Conservation (phyloP, 2,888 invertebrate genomes). For the Eledona agricola region DNA sequence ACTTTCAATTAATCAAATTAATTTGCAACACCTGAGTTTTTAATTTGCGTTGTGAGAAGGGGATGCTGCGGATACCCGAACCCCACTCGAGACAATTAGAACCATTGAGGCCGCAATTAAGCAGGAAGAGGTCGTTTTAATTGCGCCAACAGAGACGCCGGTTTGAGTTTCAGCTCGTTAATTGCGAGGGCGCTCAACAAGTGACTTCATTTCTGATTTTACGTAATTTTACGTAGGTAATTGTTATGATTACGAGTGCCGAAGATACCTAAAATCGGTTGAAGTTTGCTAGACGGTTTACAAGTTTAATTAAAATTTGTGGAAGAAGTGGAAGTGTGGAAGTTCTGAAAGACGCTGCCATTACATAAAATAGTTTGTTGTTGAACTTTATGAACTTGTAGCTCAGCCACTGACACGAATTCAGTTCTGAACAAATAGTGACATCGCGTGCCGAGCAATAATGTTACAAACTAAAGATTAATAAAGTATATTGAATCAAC, state of each 20-base stretch:
- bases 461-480: conserved; percentile 24
- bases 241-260: no score
- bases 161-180: neutral
- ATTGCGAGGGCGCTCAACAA: conserved; percentile 16
- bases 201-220: no score
- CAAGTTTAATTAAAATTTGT: no score
- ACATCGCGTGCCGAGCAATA: conserved; percentile 21
- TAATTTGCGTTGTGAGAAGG: conserved; percentile 8
- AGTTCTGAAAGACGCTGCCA: neutral
- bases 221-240: no score
- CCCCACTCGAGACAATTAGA: conserved; percentile 21
- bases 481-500: conserved; percentile 26
- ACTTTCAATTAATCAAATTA: conserved; percentile 5
- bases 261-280: no score
- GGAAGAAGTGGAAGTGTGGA: no score
- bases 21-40: conserved; percentile 6
- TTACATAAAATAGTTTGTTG: conserved; percentile 19
- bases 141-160: conserved; percentile 8
- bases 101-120: conserved; percentile 26
- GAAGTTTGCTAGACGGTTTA: no score
- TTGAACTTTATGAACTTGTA: conserved; percentile 18
- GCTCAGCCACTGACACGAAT: conserved; percentile 17
- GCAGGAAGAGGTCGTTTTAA: conserved; percentile 19
- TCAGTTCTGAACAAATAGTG: conserved; percentile 10
- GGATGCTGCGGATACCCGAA: conserved; percentile 8